phyloP scores from a whole-genome alignment of 2,113 vertebrate species.

The Panurus biarmicus region DNA sequence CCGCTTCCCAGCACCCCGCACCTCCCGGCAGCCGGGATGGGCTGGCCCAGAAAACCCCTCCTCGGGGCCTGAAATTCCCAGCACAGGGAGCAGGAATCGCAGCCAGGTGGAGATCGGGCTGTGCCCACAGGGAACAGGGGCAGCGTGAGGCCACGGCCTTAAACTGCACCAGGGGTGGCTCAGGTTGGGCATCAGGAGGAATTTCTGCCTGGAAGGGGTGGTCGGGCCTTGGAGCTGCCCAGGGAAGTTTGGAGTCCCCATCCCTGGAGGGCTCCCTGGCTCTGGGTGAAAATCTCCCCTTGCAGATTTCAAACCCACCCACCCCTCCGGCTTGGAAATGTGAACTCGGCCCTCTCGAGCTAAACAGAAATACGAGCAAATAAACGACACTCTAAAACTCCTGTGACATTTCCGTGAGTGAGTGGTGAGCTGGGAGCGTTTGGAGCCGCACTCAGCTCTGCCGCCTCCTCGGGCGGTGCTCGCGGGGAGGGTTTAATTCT shows the following conservation, averaged over 20 bases:
- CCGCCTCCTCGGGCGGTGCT: slow-evolving; percentile 3
- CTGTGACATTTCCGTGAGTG: not conserved
- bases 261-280: not conserved
- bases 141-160: fast-evolving
- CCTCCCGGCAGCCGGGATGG: fast-evolving
- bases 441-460: not conserved
- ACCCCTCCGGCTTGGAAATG: not conserved
- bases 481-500: slow-evolving; percentile 25
- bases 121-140: not conserved
- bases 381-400: not conserved
- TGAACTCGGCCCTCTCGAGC: not conserved
- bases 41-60: not conserved
- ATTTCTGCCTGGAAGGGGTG: not conserved
- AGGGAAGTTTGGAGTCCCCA: not conserved
- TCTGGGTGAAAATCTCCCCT: not conserved
- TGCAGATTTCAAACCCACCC: not conserved
- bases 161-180: not conserved
- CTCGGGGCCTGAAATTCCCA: fast-evolving
- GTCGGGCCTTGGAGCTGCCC: not conserved
- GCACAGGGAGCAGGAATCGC: not conserved
- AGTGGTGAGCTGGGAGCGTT: not conserved
- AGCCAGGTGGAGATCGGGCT: not conserved
- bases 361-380: not conserved
- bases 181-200: not conserved
- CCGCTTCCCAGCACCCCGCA: not conserved